phyloP scores from a whole-genome alignment of 2,888 invertebrate species.

The Scaptomyza caliginosa region DNA sequence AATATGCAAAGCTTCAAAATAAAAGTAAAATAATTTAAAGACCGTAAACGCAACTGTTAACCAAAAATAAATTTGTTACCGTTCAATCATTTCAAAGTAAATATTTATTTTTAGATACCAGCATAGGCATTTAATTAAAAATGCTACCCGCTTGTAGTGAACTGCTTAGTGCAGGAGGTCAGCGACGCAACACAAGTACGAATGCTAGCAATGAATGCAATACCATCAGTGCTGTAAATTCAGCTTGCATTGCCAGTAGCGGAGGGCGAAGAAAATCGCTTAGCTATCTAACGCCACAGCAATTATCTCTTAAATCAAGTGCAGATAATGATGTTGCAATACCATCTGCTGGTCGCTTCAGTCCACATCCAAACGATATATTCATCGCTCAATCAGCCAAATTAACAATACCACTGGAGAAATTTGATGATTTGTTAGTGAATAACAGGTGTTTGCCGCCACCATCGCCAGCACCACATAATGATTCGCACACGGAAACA shows the following conservation, averaged over 20 bases:
- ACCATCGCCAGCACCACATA: conserved; percentile 84
- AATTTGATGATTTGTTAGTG: conserved; percentile 76
- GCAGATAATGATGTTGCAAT: conserved; percentile 36
- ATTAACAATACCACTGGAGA: conserved; percentile 60
- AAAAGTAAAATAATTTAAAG: too few relatives aligned
- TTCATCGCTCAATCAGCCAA: conserved; percentile 58
- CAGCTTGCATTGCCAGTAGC: conserved; percentile 2
- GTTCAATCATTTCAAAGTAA: neutral
- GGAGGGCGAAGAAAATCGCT: conserved; percentile 74
- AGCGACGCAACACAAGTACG: conserved; percentile 19
- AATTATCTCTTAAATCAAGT: conserved; percentile 57
- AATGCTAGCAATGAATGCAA: conserved; percentile 3
- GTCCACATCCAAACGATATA: conserved; percentile 71
- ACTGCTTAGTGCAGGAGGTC: conserved; percentile 1
- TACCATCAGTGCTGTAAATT: conserved; percentile 6
- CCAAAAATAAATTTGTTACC: neutral
- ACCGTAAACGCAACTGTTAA: too few relatives aligned
- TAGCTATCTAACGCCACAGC: conserved; percentile 69
- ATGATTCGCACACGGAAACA: conserved; percentile 65
- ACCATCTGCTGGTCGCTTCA: conserved; percentile 70
- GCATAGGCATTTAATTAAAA: neutral
- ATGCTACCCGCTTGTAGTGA: conserved; percentile 26
- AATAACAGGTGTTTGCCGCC: conserved; percentile 82
- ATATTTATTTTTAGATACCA: neutral
- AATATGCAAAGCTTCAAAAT: too few relatives aligned